A percentile compares a stretch with the other conserved stretches of the same genome.
phyloP scores from a whole-genome alignment of 2,797 vertebrate species.

The Notolepis coatsorum region DNA sequence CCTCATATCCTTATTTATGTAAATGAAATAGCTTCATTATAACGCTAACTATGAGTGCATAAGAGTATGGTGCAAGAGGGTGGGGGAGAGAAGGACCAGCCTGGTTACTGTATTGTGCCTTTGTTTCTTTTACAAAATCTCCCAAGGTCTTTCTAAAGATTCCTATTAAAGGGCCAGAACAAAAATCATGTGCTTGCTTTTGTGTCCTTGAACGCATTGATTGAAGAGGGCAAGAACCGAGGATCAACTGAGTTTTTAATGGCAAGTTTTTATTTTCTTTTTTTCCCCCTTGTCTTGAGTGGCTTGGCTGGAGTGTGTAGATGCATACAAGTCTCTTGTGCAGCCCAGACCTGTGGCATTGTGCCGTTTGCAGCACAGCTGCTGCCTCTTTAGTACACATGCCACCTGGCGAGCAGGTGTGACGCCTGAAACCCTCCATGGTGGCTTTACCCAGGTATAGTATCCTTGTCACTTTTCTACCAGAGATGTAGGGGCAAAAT shows the following conservation, averaged over 20 bases:
- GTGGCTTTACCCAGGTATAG: too few species aligned
- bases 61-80: constrained; percentile 43
- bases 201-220: constrained; percentile 63
- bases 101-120: constrained; percentile 66
- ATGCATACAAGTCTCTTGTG: constrained; percentile 69
- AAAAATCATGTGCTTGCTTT: constrained; percentile 63
- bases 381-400: constrained; percentile 65
- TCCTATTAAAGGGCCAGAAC: constrained; percentile 52
- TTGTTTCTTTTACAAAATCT: constrained; percentile 62
- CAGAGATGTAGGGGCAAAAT: too few species aligned
- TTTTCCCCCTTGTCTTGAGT: constrained; percentile 57
- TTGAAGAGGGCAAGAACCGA: constrained; percentile 65
- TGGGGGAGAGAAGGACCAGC: constrained; percentile 34
- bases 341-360: constrained; percentile 63
- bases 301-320: constrained; percentile 59
- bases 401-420: constrained; percentile 64
- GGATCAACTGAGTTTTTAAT: constrained; percentile 69
- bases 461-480: neutral
- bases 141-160: constrained; percentile 48
- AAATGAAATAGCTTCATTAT: constrained; percentile 78
- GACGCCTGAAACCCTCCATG: neutral
- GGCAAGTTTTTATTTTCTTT: constrained; percentile 53
- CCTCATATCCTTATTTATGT: constrained; percentile 75
- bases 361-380: constrained; percentile 69
- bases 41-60: constrained; percentile 75